Evolutionary conservation across 35 echinoderm and acorn worm species (phyloP).

Genomic region (Holothuria glaberrima): DNA sequence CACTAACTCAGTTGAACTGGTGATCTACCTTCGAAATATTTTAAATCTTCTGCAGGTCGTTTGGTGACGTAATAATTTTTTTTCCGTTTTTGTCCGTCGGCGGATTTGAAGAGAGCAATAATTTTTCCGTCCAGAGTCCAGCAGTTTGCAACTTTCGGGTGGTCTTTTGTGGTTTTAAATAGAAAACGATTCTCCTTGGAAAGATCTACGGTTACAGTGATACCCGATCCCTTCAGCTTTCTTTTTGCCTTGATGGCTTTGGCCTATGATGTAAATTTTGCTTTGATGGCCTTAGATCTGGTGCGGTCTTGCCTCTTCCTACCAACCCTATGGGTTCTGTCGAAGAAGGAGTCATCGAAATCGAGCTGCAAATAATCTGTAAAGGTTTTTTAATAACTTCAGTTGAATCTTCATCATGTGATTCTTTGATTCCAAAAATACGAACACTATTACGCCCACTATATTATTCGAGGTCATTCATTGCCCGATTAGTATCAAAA

Average conservation of each 20-base stretch:
- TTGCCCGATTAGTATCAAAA: background rate
- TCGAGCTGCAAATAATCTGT: background rate
- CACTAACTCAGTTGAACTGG: background rate
- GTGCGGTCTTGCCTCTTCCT: background rate
- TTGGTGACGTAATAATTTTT: background rate
- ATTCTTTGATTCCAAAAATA: background rate
- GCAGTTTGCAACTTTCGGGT: background rate
- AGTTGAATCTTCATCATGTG: background rate
- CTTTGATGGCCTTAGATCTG: background rate
- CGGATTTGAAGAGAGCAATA: constrained; percentile 18
- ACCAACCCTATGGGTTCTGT: background rate
- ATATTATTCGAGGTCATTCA: background rate
- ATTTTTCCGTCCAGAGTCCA: background rate
- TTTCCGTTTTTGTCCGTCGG: background rate
- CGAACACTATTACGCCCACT: background rate
- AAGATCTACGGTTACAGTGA: background rate
- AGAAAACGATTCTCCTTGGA: background rate
- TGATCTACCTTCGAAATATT: background rate
- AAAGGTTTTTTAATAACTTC: background rate
- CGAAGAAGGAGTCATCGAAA: constrained; percentile 2
- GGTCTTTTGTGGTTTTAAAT: background rate
- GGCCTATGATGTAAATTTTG: background rate
- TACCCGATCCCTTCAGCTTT: background rate
- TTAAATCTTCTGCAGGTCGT: background rate
- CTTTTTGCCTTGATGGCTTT: background rate